phyloP scores from a whole-genome alignment of 2,797 vertebrate species.

The Mormyrus hasselquistii region DNA sequence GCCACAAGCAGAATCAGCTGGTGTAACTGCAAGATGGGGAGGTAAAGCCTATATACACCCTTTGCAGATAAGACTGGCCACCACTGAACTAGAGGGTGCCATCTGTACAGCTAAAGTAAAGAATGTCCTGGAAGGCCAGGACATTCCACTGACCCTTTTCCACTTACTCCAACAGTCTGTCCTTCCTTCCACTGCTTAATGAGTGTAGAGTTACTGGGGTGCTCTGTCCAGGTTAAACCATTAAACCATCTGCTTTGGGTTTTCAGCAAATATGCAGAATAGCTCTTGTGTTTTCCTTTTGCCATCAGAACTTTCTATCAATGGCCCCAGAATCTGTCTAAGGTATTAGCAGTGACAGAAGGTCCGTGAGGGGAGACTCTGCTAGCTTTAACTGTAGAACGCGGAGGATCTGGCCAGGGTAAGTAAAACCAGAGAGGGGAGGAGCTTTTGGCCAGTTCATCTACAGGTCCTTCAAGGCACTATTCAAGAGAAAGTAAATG shows the following conservation, averaged over 20 bases:
- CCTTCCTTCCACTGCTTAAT: not conserved
- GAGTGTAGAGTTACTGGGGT: not conserved
- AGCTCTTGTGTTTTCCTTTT: not conserved
- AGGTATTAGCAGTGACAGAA: not conserved
- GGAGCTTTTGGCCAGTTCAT: not conserved
- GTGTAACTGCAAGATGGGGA: not conserved
- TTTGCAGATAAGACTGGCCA: too few relatives aligned
- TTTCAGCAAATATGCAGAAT: not conserved
- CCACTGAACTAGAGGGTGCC: not conserved
- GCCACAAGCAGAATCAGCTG: not conserved
- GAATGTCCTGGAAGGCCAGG: not conserved
- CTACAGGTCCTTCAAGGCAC: not conserved
- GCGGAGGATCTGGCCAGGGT: not conserved
- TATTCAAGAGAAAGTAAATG: not conserved
- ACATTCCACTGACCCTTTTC: not conserved
- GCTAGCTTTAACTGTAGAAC: not conserved
- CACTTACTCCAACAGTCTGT: not conserved
- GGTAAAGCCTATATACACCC: too few relatives aligned
- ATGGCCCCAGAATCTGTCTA: not conserved
- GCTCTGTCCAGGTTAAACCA: not conserved
- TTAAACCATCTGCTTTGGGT: not conserved
- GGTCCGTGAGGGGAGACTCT: not conserved
- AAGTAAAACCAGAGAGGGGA: not conserved
- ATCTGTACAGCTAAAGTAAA: not conserved
- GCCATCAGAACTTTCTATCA: not conserved